Evolutionary conservation across 2,888 invertebrate species (phyloP).

Genomic region (Sminthurinus aureus): DNA sequence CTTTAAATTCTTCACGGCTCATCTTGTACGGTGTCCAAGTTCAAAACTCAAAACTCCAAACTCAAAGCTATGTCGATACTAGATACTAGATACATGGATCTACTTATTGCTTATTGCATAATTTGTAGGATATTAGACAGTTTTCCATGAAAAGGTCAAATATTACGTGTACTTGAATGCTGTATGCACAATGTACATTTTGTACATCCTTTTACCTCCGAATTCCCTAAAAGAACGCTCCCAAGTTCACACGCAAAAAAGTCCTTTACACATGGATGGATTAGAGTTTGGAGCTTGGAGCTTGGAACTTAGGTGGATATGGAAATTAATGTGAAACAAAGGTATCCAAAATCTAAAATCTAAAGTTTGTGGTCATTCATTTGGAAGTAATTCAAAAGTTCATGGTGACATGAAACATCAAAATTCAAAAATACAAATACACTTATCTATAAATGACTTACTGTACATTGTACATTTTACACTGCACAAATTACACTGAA

Average conservation of each 20-base stretch:
- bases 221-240: too few species aligned
- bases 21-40: not conserved
- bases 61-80: too few species aligned
- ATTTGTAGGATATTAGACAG: not conserved
- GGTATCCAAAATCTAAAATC: not conserved
- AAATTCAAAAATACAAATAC: too few species aligned
- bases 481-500: not conserved
- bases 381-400: slow-evolving; percentile 5
- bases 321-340: slow-evolving; percentile 10
- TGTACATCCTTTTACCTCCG: too few species aligned
- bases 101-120: too few species aligned
- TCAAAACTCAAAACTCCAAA: too few species aligned
- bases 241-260: not conserved
- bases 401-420: slow-evolving; percentile 9
- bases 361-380: not conserved
- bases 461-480: not conserved
- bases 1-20: not conserved
- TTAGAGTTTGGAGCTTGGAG: not conserved
- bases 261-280: not conserved
- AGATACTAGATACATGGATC: not conserved
- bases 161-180: too few species aligned
- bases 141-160: not conserved
- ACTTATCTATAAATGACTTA: too few species aligned
- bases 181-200: too few species aligned
- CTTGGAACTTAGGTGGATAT: not conserved